Evolutionary conservation across 2,888 invertebrate genomes (phyloP), one percentile per base, ranked within the genome.

Genomic region (Notodonta ziczac): DNA sequence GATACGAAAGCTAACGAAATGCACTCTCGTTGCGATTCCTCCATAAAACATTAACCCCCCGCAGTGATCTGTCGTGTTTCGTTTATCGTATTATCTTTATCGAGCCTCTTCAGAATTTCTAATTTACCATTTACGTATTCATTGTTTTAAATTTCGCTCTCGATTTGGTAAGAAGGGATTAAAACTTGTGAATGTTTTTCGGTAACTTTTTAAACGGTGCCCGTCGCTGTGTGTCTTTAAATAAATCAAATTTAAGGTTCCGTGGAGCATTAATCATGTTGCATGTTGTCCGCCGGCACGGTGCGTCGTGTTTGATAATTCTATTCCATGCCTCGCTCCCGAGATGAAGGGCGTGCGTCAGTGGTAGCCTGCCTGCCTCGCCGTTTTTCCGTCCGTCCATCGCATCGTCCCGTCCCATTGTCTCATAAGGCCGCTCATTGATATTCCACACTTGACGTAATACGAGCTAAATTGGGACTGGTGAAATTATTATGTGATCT

Each of bases 11-110:
- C 75, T 83, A 86, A 88, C 86, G 82, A 85, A 84, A 85, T 85
- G 80, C 80, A 74, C 72, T 73, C 67, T 73, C 74, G 75, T 76
- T 71, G 70, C 70, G 74, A 72, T 53, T 73, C 79, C 73, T 89
- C 83, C 88, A 91, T 91, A 86, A 92, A 87, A 91, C 91, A 90
- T 91, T 81, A 69, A 87, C 86, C 90, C 79, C 91, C 91, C 78
- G 86, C 80, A 71, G 90, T 67, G 87, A 82, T 79, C 81, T 83
- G 85, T 85, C 86, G 80, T 84, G 81, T 81, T 86, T 84, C 84
- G 82, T 86, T 89, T 88, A 88, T 88, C 88, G 81, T 82, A 85
- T 90, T 86, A 87, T 88, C 86, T 86, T 84, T 82, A 86, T 87
- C 83, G 82, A 80, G 78, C 82, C 75, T 73, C 72, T 76, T 76